Conservation (phyloP, 2,113 vertebrate genomes). For the Morone chrysops region DNA sequence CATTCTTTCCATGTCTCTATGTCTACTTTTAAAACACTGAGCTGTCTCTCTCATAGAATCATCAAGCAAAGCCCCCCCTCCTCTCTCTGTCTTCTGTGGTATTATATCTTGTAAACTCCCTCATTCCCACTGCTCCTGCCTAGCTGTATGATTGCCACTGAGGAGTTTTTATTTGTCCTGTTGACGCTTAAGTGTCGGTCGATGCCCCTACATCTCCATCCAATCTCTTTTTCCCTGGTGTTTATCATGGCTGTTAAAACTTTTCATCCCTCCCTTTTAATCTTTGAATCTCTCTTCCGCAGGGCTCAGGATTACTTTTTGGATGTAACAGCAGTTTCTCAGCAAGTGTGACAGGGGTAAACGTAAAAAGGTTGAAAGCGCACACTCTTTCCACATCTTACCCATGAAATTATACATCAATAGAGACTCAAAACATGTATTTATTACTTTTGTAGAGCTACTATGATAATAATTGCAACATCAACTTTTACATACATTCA, state of each 20-base stretch:
- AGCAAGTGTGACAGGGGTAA: neutral
- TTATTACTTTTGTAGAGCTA: conserved; percentile 19
- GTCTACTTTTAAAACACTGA: conserved; percentile 45
- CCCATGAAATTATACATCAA: neutral
- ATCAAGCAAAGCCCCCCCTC: conserved; percentile 13
- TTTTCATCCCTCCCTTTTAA: conserved; percentile 41
- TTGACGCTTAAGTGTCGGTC: conserved; percentile 60
- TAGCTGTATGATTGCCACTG: conserved; percentile 32
- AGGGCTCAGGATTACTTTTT: conserved; percentile 25
- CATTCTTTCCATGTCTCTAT: conserved; percentile 13
- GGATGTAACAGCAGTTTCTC: conserved; percentile 24
- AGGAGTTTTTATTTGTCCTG: conserved; percentile 58
- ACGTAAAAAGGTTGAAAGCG: neutral
- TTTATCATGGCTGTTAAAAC: conserved; percentile 58
- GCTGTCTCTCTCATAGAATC: conserved; percentile 41
- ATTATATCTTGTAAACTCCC: conserved; percentile 56
- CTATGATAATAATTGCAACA: neutral
- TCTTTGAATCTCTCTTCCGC: conserved; percentile 40
- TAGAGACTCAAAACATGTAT: conserved; percentile 6
- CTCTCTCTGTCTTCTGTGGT: conserved; percentile 6
- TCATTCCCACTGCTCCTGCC: conserved; percentile 29
- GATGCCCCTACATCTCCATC: conserved; percentile 62
- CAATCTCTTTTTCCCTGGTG: conserved; percentile 58
- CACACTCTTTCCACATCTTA: neutral
- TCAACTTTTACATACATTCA: neutral